Evolutionary conservation across 2,888 invertebrate genomes (phyloP).

Genomic region (Choristoneura rosaceana): DNA sequence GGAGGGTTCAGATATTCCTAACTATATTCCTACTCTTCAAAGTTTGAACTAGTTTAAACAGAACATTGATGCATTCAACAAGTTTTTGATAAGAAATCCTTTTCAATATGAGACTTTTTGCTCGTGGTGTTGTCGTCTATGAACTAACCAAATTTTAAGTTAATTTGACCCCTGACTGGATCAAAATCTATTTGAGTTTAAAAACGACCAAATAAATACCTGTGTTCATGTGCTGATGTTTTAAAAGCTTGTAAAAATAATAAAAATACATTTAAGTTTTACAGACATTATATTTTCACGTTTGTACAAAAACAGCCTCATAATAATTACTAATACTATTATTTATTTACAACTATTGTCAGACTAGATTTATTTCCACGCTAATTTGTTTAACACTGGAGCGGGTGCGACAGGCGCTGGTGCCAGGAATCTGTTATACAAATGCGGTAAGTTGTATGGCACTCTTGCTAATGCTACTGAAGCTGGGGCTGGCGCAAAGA

Average conservation of each 20-base stretch:
- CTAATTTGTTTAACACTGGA: constrained; percentile 62
- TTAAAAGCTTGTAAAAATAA: neutral
- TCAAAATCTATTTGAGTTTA: no score
- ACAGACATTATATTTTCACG: constrained; percentile 3
- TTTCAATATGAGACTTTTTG: no score
- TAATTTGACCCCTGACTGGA: no score
- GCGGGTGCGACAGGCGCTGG: constrained; percentile 59
- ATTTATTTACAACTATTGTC: constrained; percentile 44
- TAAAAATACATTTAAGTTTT: neutral
- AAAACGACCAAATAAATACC: no score
- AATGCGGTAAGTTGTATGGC: constrained; percentile 60
- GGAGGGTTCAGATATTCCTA: no score
- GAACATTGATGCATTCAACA: no score
- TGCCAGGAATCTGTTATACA: constrained; percentile 61
- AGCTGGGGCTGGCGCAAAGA: constrained; percentile 8
- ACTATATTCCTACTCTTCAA: no score
- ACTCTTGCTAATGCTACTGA: constrained; percentile 58
- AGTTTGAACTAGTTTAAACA: no score
- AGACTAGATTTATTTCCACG: constrained; percentile 74
- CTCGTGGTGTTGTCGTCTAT: no score
- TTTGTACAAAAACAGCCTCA: constrained; percentile 36
- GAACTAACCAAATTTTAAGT: no score
- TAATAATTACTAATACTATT: constrained; percentile 25
- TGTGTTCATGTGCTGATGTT: no score
- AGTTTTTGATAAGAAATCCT: no score